Percentiles rank a stretch among this genome's conserved stretches.
Conservation (phyloP, 2,797 vertebrate genomes). For the Catostomus latipinnis region DNA sequence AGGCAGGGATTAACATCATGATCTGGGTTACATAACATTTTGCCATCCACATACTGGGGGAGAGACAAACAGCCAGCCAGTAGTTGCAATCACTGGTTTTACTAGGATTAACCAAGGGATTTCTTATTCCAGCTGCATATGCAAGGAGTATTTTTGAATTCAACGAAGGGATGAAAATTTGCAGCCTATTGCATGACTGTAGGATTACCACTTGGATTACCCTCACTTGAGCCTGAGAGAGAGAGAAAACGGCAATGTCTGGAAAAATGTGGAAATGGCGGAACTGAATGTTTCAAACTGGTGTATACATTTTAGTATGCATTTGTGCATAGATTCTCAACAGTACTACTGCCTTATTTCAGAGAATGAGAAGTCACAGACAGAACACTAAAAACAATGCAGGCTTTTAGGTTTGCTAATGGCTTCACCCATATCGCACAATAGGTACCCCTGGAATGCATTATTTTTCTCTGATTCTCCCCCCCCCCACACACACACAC, state of each 20-base stretch:
- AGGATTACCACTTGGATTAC: conserved; percentile 66
- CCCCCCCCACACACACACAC: conserved; percentile 50
- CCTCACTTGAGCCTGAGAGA: conserved; percentile 61
- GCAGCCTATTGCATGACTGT: conserved; percentile 74
- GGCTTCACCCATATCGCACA: conserved; percentile 46
- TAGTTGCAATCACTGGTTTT: conserved; percentile 70
- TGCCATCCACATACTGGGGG: conserved; percentile 57
- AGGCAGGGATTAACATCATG: conserved; percentile 41
- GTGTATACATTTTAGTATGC: conserved; percentile 76
- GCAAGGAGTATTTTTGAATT: conserved; percentile 68
- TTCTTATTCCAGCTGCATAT: conserved; percentile 68
- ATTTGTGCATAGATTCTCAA: conserved; percentile 71
- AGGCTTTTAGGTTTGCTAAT: conserved; percentile 55
- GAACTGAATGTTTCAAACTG: conserved; percentile 72
- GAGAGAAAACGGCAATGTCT: conserved; percentile 71
- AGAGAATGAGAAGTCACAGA: conserved; percentile 57
- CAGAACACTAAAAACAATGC: conserved; percentile 47
- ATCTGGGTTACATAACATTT: conserved; percentile 68
- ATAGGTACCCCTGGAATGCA: conserved; percentile 68
- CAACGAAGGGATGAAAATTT: conserved; percentile 73
- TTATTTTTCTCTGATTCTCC: conserved; percentile 68
- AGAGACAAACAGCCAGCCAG: conserved; percentile 60
- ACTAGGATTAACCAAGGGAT: conserved; percentile 73
- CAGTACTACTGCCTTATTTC: conserved; percentile 74
- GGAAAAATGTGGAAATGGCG: conserved; percentile 58